phyloP scores from a whole-genome alignment of 2,888 invertebrate species.

The Drosophila mercatorum region DNA sequence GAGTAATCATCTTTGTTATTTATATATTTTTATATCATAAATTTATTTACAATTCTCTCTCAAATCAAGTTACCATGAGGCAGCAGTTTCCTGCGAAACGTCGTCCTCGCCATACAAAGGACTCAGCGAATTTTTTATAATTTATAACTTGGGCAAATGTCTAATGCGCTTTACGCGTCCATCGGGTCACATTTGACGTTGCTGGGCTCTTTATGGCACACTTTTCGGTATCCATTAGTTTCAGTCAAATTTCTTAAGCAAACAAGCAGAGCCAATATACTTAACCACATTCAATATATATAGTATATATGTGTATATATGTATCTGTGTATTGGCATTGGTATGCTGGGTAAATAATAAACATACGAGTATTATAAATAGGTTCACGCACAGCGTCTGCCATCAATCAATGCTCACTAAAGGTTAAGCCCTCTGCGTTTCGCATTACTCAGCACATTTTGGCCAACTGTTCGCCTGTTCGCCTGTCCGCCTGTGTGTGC shows the following conservation, averaged over 20 bases:
- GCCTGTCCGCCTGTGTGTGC: neutral
- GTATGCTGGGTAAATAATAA: conserved; percentile 70
- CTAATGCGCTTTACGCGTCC: conserved; percentile 52
- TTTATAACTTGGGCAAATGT: conserved; percentile 36
- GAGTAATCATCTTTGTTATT: neutral
- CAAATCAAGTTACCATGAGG: conserved; percentile 28
- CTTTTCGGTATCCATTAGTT: conserved; percentile 67
- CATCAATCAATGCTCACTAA: conserved; percentile 70
- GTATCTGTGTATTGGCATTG: conserved; percentile 43
- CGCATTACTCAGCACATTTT: conserved; percentile 59
- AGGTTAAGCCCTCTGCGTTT: conserved; percentile 24
- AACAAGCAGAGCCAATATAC: conserved; percentile 67
- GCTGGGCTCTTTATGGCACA: conserved; percentile 23
- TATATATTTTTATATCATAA: neutral
- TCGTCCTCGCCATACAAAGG: neutral
- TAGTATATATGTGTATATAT: too few relatives aligned
- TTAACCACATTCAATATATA: conserved; percentile 15
- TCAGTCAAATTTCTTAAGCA: conserved; percentile 70
- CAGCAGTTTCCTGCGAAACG: conserved; percentile 28
- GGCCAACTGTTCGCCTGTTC: neutral
- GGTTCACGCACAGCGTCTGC: conserved; percentile 49
- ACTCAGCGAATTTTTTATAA: conserved; percentile 22
- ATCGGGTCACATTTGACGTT: conserved; percentile 60
- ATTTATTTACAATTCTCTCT: conserved; percentile 5
- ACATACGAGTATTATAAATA: conserved; percentile 74